Base-by-base conservation (phyloP, 2,888 invertebrate species). In the Ochropleura leucogaster region DNA sequence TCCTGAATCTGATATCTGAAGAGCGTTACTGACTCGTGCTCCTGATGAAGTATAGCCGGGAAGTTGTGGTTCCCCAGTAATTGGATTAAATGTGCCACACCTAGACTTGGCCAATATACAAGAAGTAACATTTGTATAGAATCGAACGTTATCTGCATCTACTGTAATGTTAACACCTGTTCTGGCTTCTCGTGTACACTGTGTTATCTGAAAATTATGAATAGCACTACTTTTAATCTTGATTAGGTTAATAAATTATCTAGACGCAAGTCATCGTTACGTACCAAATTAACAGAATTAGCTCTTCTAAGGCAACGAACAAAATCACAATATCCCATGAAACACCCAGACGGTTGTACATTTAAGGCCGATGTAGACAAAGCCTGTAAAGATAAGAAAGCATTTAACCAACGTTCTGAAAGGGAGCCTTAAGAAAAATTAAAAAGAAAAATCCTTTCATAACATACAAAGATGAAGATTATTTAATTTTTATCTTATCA, bases 101-200 rank as follows among this genome's bases (percentile, higher is more conserved):
- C 97, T 95, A 2, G 97, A 93, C 87, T 97, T 97, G 0, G 97
- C 97, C 74, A 98, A 91, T 78, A 98, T 96, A 89, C 97, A 97
- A 14, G 97, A 97, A 4, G 97, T 97, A 51, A 97, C 97, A 89
- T 98, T 97, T 47, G 96, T 97, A 87, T 95, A 97, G 87, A 97
- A 97, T 51, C 93, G 89, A n/a, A 97, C 93, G 86, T 97, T 97
- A 80, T 97, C 96, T 20, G 92, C 93, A 84, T 97, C 97, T 20
- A 95, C 68, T 40, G 95, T 94, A 76, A 97, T 94, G 77, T 96
- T 95, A 49, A 97, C 93, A 46, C 96, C 95, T 9, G 95, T 95
- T 85, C 96, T 94, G 5, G 97, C 95, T 93, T 96, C 96, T 74
- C 96, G 92, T 10, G 96, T 97, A 79, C 97, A 97, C 80, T 96